Percentiles rank a stretch among this genome's conserved stretches.
phyloP scores from a whole-genome alignment of 2,797 vertebrate genomes.

The Poecile montanus region DNA sequence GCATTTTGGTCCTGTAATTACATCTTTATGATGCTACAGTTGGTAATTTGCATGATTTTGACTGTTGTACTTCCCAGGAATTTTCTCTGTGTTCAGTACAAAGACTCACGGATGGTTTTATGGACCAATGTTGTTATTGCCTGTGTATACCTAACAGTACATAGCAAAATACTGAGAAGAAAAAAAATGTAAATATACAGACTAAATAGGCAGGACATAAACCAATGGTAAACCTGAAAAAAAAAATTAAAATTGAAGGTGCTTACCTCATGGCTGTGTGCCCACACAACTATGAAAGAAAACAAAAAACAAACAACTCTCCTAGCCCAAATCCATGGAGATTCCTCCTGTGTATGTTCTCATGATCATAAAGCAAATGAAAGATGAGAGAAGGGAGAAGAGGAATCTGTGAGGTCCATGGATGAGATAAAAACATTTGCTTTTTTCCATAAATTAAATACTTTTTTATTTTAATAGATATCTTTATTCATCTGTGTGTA shows the following conservation, averaged over 20 bases:
- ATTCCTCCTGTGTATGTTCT: background rate
- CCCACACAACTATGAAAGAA: background rate
- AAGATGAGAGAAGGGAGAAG: background rate
- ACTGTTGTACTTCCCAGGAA: slow-evolving; percentile 37
- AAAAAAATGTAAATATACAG: background rate
- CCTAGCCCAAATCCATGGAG: background rate
- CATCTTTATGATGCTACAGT: slow-evolving; percentile 57
- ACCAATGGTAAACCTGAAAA: background rate
- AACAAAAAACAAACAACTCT: background rate
- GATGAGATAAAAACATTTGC: background rate
- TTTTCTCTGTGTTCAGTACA: slow-evolving; percentile 28
- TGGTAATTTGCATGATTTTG: slow-evolving; percentile 63
- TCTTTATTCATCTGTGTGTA: background rate
- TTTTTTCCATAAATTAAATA: background rate
- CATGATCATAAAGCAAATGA: background rate
- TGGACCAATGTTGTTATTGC: background rate
- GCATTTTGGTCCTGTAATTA: slow-evolving; percentile 64
- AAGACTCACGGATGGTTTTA: background rate
- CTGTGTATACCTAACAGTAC: background rate
- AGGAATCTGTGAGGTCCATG: background rate
- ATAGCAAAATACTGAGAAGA: background rate
- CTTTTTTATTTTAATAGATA: background rate
- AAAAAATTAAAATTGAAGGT: background rate
- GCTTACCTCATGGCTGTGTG: background rate
- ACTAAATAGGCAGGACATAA: background rate